These are phyloP conservation scores for Drosophila prostipennis DNA, from an alignment of 2,888 invertebrate species.

Conservation along the genomic window DNA sequence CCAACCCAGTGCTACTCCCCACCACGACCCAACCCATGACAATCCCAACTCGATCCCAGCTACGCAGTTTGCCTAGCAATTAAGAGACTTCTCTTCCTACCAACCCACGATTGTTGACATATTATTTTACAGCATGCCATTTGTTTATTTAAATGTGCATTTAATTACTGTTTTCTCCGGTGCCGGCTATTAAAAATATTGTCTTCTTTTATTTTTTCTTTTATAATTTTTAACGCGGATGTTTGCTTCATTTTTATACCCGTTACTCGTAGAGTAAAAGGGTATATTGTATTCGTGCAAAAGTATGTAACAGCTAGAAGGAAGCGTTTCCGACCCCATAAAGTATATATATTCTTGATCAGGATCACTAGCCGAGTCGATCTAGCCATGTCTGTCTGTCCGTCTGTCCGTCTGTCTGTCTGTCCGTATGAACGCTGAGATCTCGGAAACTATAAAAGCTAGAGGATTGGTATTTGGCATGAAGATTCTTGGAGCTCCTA, in stretches of 20 bases:
- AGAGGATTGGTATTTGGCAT: no score
- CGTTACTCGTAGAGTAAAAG: no score
- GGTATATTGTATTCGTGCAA: no score
- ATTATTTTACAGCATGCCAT: constrained; percentile 34
- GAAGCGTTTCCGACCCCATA: no score
- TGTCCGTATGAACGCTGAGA: no score
- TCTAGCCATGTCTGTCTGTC: no score
- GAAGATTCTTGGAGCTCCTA: no score
- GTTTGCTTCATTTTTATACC: constrained; percentile 68
- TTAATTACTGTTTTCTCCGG: constrained; percentile 61
- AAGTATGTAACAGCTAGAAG: no score
- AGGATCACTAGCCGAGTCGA: no score
- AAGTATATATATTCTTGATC: no score
- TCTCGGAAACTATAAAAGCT: no score
- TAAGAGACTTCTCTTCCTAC: constrained; percentile 22
- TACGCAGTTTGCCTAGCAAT: constrained; percentile 46
- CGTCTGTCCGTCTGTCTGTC: no score
- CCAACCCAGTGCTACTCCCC: constrained; percentile 13
- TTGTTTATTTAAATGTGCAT: constrained; percentile 67
- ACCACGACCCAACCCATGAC: constrained; percentile 8
- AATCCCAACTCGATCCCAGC: constrained; percentile 14
- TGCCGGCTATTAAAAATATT: constrained; percentile 22
- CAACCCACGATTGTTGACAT: constrained; percentile 26
- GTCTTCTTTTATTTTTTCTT: constrained; percentile 32
- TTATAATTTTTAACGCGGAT: constrained; percentile 62